A percentile compares a stretch with the other conserved stretches of the same genome.
phyloP scores from a whole-genome alignment of 2,888 invertebrate genomes.

The Unio delphinus region DNA sequence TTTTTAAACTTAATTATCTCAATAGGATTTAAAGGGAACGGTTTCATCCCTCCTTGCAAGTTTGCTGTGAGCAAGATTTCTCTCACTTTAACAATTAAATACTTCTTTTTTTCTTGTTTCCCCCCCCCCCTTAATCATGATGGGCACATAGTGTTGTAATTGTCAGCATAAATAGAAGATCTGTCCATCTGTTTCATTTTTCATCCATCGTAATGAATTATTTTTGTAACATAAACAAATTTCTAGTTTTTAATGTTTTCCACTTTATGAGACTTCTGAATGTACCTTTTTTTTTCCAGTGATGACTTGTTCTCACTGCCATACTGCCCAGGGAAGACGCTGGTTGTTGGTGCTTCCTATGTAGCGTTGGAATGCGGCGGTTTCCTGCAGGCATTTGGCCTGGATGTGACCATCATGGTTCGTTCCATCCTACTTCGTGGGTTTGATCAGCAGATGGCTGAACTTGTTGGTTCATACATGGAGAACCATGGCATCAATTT shows the following conservation, averaged over 20 bases:
- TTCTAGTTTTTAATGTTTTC: background rate
- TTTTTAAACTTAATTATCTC: no score
- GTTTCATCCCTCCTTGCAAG: no score
- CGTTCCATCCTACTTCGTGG: slow-evolving; percentile 90
- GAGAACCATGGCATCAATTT: slow-evolving; percentile 84
- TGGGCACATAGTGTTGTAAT: no score
- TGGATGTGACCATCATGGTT: slow-evolving; percentile 87
- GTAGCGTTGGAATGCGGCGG: slow-evolving; percentile 96
- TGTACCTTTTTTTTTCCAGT: slow-evolving; percentile 73
- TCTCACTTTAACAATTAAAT: no score
- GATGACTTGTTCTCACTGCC: slow-evolving; percentile 93
- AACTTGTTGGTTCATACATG: slow-evolving; percentile 85
- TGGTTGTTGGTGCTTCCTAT: slow-evolving; percentile 78
- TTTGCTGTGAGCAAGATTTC: no score
- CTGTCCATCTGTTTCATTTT: background rate
- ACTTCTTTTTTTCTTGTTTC: no score
- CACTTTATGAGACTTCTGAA: background rate
- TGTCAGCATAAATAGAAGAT: background rate
- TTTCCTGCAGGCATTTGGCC: slow-evolving; percentile 89
- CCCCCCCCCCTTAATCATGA: no score
- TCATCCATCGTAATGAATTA: background rate
- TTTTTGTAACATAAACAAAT: background rate
- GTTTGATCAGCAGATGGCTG: slow-evolving; percentile 95
- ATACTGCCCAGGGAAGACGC: slow-evolving; percentile 85
- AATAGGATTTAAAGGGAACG: no score